Evolutionary conservation across 2,888 invertebrate genomes (phyloP).

Genomic region (Melitaea athalia): DNA sequence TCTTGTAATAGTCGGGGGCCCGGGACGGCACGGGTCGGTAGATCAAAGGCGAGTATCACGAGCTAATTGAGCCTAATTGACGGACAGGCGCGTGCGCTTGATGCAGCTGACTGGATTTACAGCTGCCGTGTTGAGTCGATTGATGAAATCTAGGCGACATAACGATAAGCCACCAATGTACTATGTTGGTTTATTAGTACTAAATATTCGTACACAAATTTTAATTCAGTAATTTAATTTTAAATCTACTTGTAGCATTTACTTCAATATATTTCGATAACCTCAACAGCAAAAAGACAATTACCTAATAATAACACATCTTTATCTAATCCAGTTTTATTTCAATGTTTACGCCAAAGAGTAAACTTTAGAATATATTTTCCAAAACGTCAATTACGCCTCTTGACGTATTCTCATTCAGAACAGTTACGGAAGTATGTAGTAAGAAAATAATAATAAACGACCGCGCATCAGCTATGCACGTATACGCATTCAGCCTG

Average conservation of each 20-base stretch:
- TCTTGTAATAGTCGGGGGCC: conserved; percentile 10
- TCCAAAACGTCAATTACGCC: conserved; percentile 21
- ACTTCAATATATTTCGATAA: background rate
- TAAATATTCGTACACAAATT: background rate
- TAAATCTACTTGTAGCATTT: background rate
- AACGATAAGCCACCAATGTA: background rate
- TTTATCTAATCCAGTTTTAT: background rate
- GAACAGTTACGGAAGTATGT: background rate
- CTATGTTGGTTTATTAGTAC: background rate
- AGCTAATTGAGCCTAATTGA: conserved; percentile 73
- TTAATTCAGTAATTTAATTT: background rate
- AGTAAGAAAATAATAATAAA: background rate
- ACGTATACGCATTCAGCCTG: background rate
- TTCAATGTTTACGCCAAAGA: conserved; percentile 18
- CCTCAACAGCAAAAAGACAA: conserved; percentile 35
- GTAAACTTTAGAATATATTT: conserved; percentile 19
- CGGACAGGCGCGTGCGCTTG: conserved; percentile 56
- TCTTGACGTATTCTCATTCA: conserved; percentile 26
- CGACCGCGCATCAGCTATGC: background rate
- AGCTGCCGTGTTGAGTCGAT: conserved; percentile 55
- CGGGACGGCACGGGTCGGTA: conserved; percentile 49
- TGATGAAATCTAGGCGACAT: conserved; percentile 17
- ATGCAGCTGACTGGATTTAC: conserved; percentile 64
- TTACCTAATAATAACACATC: background rate
- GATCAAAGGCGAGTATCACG: conserved; percentile 60